These are phyloP conservation scores for Tubiluchus corallicola DNA, from an alignment of 2,888 invertebrate species.

Conservation along the genomic window DNA sequence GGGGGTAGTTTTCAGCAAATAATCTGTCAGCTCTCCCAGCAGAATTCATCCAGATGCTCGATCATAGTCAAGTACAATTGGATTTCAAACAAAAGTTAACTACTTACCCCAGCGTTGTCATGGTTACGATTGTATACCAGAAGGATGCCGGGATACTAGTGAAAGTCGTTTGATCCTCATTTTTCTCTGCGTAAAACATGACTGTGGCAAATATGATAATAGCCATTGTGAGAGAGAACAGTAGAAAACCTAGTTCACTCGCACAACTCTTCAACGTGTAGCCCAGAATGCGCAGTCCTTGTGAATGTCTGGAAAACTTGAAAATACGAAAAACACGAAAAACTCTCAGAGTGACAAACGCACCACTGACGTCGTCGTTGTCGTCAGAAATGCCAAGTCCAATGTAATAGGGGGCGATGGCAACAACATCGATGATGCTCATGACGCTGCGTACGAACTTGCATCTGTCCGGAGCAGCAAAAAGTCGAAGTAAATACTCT, in stretches of 20 bases:
- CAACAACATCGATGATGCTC: slow-evolving; percentile 98
- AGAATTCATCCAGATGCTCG: too few relatives aligned
- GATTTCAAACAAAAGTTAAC: background rate
- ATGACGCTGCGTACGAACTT: slow-evolving; percentile 95
- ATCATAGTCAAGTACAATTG: background rate
- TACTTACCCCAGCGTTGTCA: slow-evolving; percentile 96
- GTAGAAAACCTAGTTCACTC: slow-evolving; percentile 94
- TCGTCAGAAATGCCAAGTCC: slow-evolving; percentile 58
- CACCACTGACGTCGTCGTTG: slow-evolving; percentile 95
- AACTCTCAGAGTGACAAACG: slow-evolving; percentile 93
- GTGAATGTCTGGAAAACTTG: slow-evolving; percentile 98
- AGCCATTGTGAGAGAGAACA: slow-evolving; percentile 98
- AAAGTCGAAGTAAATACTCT: slow-evolving; percentile 75
- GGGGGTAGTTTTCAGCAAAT: too few relatives aligned
- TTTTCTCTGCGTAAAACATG: slow-evolving; percentile 99
- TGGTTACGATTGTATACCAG: slow-evolving; percentile 99
- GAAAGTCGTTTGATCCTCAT: slow-evolving; percentile 87
- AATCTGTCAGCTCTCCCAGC: too few relatives aligned
- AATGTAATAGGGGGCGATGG: slow-evolving; percentile 96
- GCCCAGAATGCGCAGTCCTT: slow-evolving; percentile 91
- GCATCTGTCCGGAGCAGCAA: slow-evolving; percentile 94
- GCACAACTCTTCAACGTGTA: slow-evolving; percentile 98
- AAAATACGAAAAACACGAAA: slow-evolving; percentile 99
- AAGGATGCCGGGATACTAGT: slow-evolving; percentile 98
- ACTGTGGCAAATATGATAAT: slow-evolving; percentile 99